These are phyloP conservation scores for Siphamia tubifer DNA, from an alignment of 2,113 vertebrate genomes.

Conservation along the genomic window DNA sequence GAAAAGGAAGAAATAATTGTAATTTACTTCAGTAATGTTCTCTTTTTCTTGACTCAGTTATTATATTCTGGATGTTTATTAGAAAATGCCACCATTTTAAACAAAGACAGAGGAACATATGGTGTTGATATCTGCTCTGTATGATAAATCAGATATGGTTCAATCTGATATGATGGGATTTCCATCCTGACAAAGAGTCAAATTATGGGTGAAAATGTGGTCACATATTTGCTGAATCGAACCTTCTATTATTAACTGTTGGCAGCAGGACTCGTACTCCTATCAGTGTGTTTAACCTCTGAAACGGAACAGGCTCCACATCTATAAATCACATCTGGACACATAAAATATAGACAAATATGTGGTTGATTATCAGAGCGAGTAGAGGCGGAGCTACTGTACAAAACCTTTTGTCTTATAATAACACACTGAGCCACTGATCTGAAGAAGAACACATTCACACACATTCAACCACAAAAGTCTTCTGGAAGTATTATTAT, in stretches of 20 bases:
- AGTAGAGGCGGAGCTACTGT: conserved; percentile 22
- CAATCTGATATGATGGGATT: conserved; percentile 8
- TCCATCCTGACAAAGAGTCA: background rate
- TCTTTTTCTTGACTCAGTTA: too few species aligned
- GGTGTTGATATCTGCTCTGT: too few species aligned
- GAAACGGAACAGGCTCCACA: background rate
- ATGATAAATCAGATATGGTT: too few species aligned
- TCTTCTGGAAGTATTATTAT: too few species aligned
- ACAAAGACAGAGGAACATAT: too few species aligned
- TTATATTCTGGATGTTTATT: too few species aligned
- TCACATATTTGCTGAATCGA: conserved; percentile 3
- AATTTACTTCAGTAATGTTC: too few species aligned
- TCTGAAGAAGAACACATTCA: too few species aligned
- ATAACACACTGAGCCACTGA: background rate
- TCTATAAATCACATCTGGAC: conserved; percentile 45
- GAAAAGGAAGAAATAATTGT: too few species aligned
- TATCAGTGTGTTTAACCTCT: background rate
- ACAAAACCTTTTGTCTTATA: background rate
- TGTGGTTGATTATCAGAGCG: conserved; percentile 36
- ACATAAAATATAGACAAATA: conserved; percentile 28
- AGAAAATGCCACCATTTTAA: too few species aligned
- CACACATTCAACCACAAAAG: too few species aligned
- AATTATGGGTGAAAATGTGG: too few species aligned
- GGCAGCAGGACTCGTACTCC: background rate
- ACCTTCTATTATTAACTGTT: background rate